Conservation (phyloP, 2,113 vertebrate species). For the Mus musculus region DNA sequence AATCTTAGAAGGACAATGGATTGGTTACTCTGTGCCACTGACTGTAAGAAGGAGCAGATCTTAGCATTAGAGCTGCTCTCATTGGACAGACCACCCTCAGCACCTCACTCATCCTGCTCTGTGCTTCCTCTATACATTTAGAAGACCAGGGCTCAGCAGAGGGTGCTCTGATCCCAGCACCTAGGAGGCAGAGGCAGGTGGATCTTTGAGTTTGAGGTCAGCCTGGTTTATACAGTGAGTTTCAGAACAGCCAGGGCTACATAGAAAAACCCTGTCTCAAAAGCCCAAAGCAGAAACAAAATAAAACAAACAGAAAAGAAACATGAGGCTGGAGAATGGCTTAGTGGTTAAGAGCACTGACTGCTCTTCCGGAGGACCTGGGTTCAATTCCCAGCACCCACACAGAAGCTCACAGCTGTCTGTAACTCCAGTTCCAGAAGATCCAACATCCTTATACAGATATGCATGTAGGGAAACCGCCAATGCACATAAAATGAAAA, state of each 20-base stretch:
- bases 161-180: background rate
- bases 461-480: background rate
- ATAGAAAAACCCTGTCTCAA: background rate
- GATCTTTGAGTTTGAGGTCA: background rate
- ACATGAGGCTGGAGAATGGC: background rate
- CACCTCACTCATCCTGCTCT: background rate
- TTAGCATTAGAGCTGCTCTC: background rate
- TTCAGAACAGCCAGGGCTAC: background rate
- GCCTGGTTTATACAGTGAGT: background rate
- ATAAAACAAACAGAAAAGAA: background rate
- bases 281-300: background rate
- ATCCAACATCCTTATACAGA: background rate
- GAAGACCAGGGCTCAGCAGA: background rate
- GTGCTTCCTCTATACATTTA: slow-evolving; percentile 18
- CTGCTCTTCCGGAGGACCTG: background rate
- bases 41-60: background rate
- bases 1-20: background rate
- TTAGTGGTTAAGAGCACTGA: background rate
- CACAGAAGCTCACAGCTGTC: background rate
- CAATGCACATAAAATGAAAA: background rate
- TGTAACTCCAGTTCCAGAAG: background rate
- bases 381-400: background rate
- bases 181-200: too few species aligned
- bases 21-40: slow-evolving; percentile 24
- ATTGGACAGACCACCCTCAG: background rate